Base-by-base conservation (phyloP, 2,113 vertebrate species). In the Rana temporaria region DNA sequence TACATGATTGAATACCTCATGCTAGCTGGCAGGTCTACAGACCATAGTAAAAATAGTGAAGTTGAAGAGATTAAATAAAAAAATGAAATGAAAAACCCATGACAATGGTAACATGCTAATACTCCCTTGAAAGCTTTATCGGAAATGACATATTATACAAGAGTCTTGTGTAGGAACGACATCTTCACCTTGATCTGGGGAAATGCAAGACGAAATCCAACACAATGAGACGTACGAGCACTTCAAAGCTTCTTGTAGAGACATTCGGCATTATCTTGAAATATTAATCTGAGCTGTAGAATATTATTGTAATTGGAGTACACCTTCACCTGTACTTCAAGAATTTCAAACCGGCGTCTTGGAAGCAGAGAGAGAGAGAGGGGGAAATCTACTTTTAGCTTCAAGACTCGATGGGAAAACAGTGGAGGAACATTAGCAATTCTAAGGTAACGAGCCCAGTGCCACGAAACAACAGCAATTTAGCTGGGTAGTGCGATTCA, bases 241-340 rank as follows among this genome's bases (percentile, higher is more conserved):
- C 81, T 76, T 83, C 81, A 83, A 83, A 83, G 81, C 64, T n/a
- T 68, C 81, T 76, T 68, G 81, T 83, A 83, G 76, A 83, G 81
- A 76, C 53, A 83, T 83, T 76, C 20, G 65, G 71, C 81, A 83
- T 75, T 83, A 74, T 83, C 53, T 56, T 68, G 81, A 83, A 75
- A 75, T 76, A 83, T 75, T 83, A 65, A 83, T 83, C 62, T 67
- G 65, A 68, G 63, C 63, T 60, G 62, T 19, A 83, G 55, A 76
- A 68, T 68, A 14, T 56, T 67, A 68, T 68, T 75, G 81, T 76
- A 83, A 83, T 83, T 83, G 72, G 56, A 83, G 72, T 67, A 75
- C 65, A 82, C 80, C 52, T 64, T 82, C 69, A 82, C 80, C 72
- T 83, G 81, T 32, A 68, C 71, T 60, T 15, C 4, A 56, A 17